Evolutionary conservation across 2,113 vertebrate species (phyloP).

Genomic region (Colistium nudipinnis): DNA sequence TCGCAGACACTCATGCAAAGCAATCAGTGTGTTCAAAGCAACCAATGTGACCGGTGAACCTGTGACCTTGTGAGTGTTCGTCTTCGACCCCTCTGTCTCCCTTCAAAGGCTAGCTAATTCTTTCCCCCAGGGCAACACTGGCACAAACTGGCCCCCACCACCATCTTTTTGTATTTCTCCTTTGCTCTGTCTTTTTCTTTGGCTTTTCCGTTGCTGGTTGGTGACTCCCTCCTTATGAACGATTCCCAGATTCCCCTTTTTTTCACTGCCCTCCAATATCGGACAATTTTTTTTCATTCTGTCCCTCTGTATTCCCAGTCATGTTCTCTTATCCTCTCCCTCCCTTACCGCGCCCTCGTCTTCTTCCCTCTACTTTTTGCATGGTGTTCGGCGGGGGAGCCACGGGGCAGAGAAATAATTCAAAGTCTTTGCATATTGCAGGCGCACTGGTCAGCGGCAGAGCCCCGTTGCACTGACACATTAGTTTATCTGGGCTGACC

Average conservation of each 20-base stretch:
- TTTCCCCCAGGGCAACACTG: constrained; percentile 48
- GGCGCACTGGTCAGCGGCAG: constrained; percentile 79
- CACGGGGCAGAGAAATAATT: constrained; percentile 83
- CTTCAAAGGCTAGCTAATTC: constrained; percentile 70
- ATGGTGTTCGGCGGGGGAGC: constrained; percentile 64
- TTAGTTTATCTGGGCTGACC: constrained; percentile 86
- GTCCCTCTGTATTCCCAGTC: constrained; percentile 33
- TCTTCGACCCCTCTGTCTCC: constrained; percentile 58
- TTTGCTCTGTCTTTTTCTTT: constrained; percentile 35
- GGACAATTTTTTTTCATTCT: constrained; percentile 38
- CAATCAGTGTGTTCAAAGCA: constrained; percentile 20
- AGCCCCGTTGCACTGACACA: constrained; percentile 78
- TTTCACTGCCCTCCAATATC: constrained; percentile 36
- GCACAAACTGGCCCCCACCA: constrained; percentile 39
- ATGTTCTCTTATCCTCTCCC: constrained; percentile 19
- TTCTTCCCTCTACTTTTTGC: constrained; percentile 40
- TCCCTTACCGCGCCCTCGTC: not conserved
- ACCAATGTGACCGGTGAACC: constrained; percentile 60
- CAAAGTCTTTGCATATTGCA: constrained; percentile 84
- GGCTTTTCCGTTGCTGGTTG: constrained; percentile 15
- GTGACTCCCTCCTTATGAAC: constrained; percentile 14
- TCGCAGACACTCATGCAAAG: not conserved
- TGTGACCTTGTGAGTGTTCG: constrained; percentile 65
- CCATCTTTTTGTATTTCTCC: constrained; percentile 29
- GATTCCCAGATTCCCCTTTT: constrained; percentile 34